phyloP scores from a whole-genome alignment of 2,888 invertebrate genomes.

The Blastobasis adustella region DNA sequence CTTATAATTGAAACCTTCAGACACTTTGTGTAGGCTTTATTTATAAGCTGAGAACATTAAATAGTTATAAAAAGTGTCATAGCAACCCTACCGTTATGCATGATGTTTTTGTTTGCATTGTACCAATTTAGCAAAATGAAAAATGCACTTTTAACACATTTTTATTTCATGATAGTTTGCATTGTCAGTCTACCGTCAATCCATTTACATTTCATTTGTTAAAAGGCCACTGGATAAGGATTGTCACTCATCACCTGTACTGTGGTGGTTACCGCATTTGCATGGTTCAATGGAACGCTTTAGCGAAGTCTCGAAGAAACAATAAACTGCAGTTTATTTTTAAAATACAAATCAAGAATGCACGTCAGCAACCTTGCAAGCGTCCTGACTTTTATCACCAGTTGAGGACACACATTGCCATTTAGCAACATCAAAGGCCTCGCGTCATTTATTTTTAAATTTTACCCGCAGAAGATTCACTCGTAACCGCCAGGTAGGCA shows the following conservation, averaged over 20 bases:
- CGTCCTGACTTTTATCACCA: constrained; percentile 35
- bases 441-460: constrained; percentile 37
- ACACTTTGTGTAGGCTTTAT: no score
- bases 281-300: no score
- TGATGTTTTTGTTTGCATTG: no score
- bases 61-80: no score
- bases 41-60: no score
- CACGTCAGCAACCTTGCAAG: constrained; percentile 40
- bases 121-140: no score
- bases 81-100: no score
- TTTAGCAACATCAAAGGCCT: constrained; percentile 48
- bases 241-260: background rate
- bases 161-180: background rate
- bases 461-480: constrained; percentile 9
- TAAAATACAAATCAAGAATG: background rate
- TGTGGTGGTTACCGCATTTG: constrained; percentile 5
- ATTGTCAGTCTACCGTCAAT: constrained; percentile 3
- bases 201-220: background rate
- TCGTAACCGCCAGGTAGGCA: background rate
- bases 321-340: no score
- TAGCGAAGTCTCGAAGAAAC: no score
- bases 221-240: background rate
- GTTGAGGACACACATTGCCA: constrained; percentile 50
- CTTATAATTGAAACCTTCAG: no score
- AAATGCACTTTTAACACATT: no score